Evolutionary conservation across 2,113 vertebrate genomes (phyloP), one percentile per base, ranked within the genome.

Genomic region (Thermophis baileyi): DNA sequence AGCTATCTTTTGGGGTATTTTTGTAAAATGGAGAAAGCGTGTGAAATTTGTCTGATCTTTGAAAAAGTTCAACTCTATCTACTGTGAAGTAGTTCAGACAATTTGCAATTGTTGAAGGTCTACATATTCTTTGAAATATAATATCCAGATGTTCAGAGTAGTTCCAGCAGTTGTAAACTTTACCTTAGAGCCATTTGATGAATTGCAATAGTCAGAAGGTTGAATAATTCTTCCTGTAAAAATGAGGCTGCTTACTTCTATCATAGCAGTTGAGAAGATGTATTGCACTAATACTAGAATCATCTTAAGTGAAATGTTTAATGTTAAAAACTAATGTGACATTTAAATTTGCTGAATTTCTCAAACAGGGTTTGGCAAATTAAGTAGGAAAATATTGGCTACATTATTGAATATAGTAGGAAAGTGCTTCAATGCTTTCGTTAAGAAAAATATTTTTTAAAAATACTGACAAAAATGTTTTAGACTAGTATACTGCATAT

Each of bases 371-470:
- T 93, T 96, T 97, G 92, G 81, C 35, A 51, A 57, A 57, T 85
- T 86, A 57, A 25, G 8, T 57, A 86, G 88, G 88, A 86, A 93
- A 90, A 57, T 55, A 11, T 90, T 90, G 11, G 14, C 85, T 60
- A 30, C 90, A 54, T 35, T 91, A 95, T 96, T 95, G 91, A 94
- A 92, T 91, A 63, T 4, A n/a, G 60, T 63, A 74, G 54, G 95
- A 95, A 49, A 95, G 40, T 94, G 93, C 89, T 94, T 74, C 95
- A 88, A 88, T 49, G 92, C 60, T 93, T 96, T 90, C 46, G 92
- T 93, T 89, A 93, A 89, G 92, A 95, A 89, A 89, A 94, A 95
- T 87, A 54, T 94, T 95, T 93, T 93, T 74, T 87, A 57, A 60
- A 90, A 57, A 57, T 89, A 44, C 92, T 92, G 93, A 95, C 87